Evolutionary conservation across 2,888 invertebrate species (phyloP), one percentile per base, ranked within the genome.

Genomic region (Chloroclystis v-ata): DNA sequence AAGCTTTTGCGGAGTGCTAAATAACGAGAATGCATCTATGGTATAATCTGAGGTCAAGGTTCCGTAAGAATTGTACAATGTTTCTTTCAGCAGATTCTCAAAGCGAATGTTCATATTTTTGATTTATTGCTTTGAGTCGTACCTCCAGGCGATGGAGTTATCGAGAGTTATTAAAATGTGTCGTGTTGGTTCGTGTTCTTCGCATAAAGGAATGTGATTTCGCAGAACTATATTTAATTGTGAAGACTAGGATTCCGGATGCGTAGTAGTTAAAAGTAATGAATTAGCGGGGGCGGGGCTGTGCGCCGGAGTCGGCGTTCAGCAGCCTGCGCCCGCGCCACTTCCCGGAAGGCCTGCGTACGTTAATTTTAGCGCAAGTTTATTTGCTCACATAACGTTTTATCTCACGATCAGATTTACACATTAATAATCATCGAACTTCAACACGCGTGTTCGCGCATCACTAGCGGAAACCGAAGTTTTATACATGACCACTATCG

Each of bases 21-120:
- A 78, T 78, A 78, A 73, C 75, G 71, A 77, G 68, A 69, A 75
- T 70, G 72, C 75, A 62, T 80, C 78, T 82, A 82, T 80, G 75
- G 79, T 66, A 69, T 60, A 20, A 63, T 61, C 68, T 55, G 66
- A 66, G 81, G 76, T 80, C 80, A 81, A 79, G 75, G 75, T 63
- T 75, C 68, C 65, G 53, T 52, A 40, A 35, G 46, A 10, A 50
- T 52, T 47, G 52, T 65, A 75, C 75, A 77, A 73, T 70, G 74
- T 75, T 64, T 68, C 66, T 71, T 73, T 69, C 60, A 65, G 50
- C 47, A 48, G 46, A 61, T 60, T 63, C 69, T 65, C 61, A 63
- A 59, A 63, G 56, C 52, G 59, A 55, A 57, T 56, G 42, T 61
- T 56, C 60, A 61, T 16, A 33, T 62, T 54, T 58, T 53, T 69